phyloP scores from a whole-genome alignment of 2,888 invertebrate species.

The Trilocha varians region DNA sequence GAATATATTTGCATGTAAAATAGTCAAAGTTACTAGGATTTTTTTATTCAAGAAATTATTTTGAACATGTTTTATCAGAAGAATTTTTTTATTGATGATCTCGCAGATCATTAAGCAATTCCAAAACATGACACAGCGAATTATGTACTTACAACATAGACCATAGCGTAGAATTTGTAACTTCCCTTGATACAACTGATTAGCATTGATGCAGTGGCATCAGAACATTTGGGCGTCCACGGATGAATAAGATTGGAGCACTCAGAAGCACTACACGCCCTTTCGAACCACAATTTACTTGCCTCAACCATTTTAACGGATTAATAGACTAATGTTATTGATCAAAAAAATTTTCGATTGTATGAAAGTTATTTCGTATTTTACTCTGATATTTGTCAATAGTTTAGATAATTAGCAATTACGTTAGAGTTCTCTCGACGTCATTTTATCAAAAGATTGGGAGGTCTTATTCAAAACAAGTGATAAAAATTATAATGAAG shows the following conservation, averaged over 20 bases:
- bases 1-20: too few species aligned
- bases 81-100: too few species aligned
- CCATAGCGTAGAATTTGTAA: slow-evolving; percentile 68
- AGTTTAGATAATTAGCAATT: not conserved
- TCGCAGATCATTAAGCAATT: too few species aligned
- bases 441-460: not conserved
- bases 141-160: slow-evolving; percentile 56
- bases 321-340: too few species aligned
- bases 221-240: slow-evolving; percentile 56
- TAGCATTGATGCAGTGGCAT: slow-evolving; percentile 57
- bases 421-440: not conserved
- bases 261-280: slow-evolving; percentile 38
- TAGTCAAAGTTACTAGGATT: too few species aligned
- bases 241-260: slow-evolving; percentile 64
- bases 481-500: too few species aligned
- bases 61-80: too few species aligned
- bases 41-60: too few species aligned
- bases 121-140: not conserved
- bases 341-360: too few species aligned
- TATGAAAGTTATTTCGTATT: too few species aligned
- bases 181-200: slow-evolving; percentile 57
- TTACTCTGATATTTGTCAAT: too few species aligned
- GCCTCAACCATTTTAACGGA: slow-evolving; percentile 67
- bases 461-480: too few species aligned
- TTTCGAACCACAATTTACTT: slow-evolving; percentile 64